Evolutionary conservation across 2,113 vertebrate species (phyloP), one percentile per base, ranked within the genome.

Genomic region (Perca fluviatilis): DNA sequence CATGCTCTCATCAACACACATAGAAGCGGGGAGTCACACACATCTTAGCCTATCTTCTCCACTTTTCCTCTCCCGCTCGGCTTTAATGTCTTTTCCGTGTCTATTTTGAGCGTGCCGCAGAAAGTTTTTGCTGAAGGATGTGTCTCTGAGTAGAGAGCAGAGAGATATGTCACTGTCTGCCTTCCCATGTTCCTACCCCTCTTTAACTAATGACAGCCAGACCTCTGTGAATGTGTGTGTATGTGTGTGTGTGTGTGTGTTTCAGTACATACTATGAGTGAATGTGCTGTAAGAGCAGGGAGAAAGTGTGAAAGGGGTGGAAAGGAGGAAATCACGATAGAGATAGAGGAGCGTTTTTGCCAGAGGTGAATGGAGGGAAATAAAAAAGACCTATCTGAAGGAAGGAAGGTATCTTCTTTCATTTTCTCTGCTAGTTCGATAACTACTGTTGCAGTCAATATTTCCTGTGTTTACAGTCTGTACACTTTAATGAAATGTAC

Each of bases 141-240:
- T 93, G 91, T 88, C 88, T 89, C 88, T 82, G 91, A 89, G 89
- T 83, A 86, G 79, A 79, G 89, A 88, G 84, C 83, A 86, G 66
- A 87, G 88, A 86, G 78, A 94, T 94, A 85, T 90, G 86, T 95
- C 92, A 94, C 86, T 90, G 91, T 92, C 94, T 93, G 86, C 84
- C 80, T 88, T 71, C 36, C 82, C 71, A 76, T 91, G 84, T 86
- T 86, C 87, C 85, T 63, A 64, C 65, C 87, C 83, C 87, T 86
- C 76, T 91, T 85, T 90, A 92, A 91, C 88, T 93, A 92, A 94
- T 91, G 89, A 90, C 90, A 91, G 86, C 74, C 82, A 80, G 86
- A 70, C 78, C 72, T 74, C 25, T 86, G 43, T 53, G 79, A 76
- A 40, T 63, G 50, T 57, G 43, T 69, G 36, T 73, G 77, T 62